Percentiles rank a stretch among this genome's conserved stretches.
phyloP scores from a whole-genome alignment of 2,113 vertebrate species.

The Lethenteron camtschaticum region DNA sequence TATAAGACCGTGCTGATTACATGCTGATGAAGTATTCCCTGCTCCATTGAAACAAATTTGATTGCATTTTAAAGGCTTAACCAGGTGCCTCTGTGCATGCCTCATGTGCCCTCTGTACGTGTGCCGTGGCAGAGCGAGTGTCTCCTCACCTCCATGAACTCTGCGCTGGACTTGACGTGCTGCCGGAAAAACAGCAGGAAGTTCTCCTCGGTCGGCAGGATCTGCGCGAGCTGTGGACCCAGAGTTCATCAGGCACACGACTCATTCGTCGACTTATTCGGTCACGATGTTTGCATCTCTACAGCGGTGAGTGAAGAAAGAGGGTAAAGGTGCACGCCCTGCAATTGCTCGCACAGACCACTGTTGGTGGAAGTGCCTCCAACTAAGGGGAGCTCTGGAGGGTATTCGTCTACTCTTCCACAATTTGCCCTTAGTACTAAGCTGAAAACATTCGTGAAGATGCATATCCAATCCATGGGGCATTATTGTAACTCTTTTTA shows the following conservation, averaged over 20 bases:
- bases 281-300: not conserved
- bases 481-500: too few species aligned
- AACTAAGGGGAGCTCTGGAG: not conserved
- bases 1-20: too few species aligned
- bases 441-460: too few species aligned
- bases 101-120: not conserved
- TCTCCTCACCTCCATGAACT: conserved; percentile 76
- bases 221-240: conserved; percentile 55
- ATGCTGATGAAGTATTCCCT: too few species aligned
- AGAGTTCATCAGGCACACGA: conserved; percentile 6
- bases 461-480: too few species aligned
- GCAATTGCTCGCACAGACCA: not conserved
- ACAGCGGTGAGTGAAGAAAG: not conserved
- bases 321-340: not conserved
- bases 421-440: too few species aligned
- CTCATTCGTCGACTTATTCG: not conserved
- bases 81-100: too few species aligned
- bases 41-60: too few species aligned
- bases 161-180: conserved; percentile 60
- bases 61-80: too few species aligned
- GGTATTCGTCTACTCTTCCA: not conserved
- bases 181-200: conserved; percentile 84
- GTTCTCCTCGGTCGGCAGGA: conserved; percentile 86
- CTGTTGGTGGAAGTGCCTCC: not conserved
- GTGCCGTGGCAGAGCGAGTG: too few species aligned